Conservation (phyloP, 2,113 vertebrate species). For the Callaeas wilsoni region DNA sequence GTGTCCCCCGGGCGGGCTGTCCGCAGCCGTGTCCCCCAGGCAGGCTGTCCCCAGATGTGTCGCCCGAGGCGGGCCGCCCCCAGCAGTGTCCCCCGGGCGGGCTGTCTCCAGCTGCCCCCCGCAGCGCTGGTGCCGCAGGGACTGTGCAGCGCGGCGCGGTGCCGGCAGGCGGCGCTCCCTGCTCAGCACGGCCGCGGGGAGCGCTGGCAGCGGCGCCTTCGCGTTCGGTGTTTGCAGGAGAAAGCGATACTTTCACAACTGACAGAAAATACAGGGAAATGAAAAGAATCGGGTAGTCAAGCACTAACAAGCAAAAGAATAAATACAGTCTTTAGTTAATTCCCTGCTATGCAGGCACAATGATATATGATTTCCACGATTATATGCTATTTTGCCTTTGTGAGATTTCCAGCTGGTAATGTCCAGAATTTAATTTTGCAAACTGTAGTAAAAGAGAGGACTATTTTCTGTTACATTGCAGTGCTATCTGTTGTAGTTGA, state of each 20-base stretch:
- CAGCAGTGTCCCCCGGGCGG: background rate
- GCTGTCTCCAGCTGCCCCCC: background rate
- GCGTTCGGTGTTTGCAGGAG: background rate
- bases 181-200: background rate
- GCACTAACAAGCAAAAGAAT: background rate
- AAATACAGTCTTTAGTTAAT: background rate
- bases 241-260: background rate
- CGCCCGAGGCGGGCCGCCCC: background rate
- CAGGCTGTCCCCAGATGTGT: background rate
- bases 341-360: background rate
- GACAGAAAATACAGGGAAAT: background rate
- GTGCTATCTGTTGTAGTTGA: background rate
- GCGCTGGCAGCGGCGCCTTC: background rate
- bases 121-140: background rate
- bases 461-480: background rate
- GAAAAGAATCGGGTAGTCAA: background rate
- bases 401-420: background rate
- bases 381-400: background rate
- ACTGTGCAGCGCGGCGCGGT: background rate
- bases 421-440: background rate
- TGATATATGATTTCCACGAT: background rate
- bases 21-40: background rate
- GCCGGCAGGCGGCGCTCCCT: conserved; percentile 41
- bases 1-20: background rate
- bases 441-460: background rate